Conservation (phyloP, 2,888 invertebrate species). For the Nesidiocoris tenuis region DNA sequence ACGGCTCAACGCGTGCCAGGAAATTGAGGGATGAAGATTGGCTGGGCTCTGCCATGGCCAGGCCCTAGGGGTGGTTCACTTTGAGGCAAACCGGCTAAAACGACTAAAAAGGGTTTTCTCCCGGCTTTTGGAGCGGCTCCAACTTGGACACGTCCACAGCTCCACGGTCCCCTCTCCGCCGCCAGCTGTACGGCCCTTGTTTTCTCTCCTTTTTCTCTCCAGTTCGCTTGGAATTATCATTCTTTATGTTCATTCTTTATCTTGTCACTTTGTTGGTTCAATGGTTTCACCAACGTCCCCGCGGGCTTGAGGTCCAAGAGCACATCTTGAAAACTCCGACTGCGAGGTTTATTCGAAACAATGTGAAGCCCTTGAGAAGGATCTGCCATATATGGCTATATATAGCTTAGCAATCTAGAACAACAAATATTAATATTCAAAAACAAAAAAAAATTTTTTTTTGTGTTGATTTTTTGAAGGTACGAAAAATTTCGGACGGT, state of each 20-base stretch:
- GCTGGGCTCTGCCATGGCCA: not conserved
- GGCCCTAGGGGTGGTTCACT: constrained; percentile 6
- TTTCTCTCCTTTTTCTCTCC: constrained; percentile 17
- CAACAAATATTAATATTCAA: too few relatives aligned
- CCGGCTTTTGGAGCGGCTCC: not conserved
- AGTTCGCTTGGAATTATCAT: constrained; percentile 1
- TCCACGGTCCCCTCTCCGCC: not conserved
- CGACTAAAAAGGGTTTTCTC: constrained; percentile 1
- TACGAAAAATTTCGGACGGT: too few relatives aligned
- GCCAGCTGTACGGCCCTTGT: constrained; percentile 11
- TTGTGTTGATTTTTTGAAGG: too few relatives aligned
- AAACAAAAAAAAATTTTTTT: too few relatives aligned
- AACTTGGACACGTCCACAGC: not conserved
- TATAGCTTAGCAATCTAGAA: too few relatives aligned
- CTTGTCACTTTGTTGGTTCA: constrained; percentile 8
- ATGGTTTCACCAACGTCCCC: not conserved
- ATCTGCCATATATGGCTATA: too few relatives aligned
- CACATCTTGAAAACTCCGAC: not conserved
- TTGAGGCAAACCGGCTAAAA: constrained; percentile 17
- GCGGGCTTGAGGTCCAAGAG: not conserved
- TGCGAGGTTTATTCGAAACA: not conserved
- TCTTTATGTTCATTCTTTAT: constrained; percentile 20
- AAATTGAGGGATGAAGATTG: constrained; percentile 35
- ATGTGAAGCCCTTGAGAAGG: too few relatives aligned
- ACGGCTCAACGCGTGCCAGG: constrained; percentile 22